Base-by-base conservation (phyloP, 2,888 invertebrate genomes). In the Drosophila pseudotalamancana region DNA sequence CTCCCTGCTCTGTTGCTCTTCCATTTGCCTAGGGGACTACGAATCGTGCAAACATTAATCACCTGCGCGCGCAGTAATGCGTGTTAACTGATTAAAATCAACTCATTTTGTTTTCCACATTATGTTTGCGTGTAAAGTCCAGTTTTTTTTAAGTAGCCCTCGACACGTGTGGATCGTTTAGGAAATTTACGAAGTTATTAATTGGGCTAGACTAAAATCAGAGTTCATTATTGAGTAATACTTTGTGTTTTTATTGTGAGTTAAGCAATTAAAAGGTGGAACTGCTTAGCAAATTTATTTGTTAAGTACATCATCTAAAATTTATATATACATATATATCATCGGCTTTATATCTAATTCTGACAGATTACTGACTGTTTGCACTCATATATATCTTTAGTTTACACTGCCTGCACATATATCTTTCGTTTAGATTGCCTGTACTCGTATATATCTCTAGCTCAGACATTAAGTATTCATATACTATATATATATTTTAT, bases 21-120 rank as follows among this genome's bases (percentile, higher is more conserved):
- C 43, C 56, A 42, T 40, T 57, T 60, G 19, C 50, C 51, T 34
- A 16, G 34, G 19, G 37, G 27, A 49, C 59, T 62, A 68, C 59
- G 54, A 67, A 61, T 67, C 56, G 75, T 62, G 72, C 72, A 72
- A 80, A 75, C 68, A 80, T 75, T 56, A 77, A 74, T 73, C 73
- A 70, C 53, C 54, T 57, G 54, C 12, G 11, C 8, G 5, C 3
- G 31, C 48, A 61, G 71, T 73, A 70, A 66, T 66, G 63, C 55
- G 59, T 50, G 53, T 61, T 74, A 29, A 34, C 37, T 11, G 12
- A 31, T 46, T 12, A 48, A 23, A 35, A n/a, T n/a, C n/a, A n/a
- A 18, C 27, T 43, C 8, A 9, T 14, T 50, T 21, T 8, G 27
- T 46, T 14, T 29, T 29, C 4, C 45, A 57, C 55, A 46, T 68